Evolutionary conservation across 1,140 invertebrate genomes (phyloP).

Genomic region (Lepidostoma basale): DNA sequence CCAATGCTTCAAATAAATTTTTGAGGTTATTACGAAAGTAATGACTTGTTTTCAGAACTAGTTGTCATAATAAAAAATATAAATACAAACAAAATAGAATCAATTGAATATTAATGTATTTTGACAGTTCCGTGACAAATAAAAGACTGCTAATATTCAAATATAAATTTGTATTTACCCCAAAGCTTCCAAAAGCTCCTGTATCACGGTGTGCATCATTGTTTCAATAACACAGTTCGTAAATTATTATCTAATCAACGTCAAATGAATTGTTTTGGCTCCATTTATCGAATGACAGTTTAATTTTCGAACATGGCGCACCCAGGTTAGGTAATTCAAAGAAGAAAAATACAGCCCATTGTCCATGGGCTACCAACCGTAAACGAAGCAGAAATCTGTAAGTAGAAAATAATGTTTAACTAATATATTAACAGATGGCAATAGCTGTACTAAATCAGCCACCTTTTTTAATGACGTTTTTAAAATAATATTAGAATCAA

Average conservation of each 20-base stretch:
- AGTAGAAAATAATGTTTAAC: background rate
- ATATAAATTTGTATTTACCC: slow-evolving; percentile 48
- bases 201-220: slow-evolving; percentile 58
- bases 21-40: too few relatives aligned
- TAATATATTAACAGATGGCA: background rate
- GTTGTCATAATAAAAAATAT: too few relatives aligned
- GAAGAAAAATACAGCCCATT: slow-evolving; percentile 26
- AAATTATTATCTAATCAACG: slow-evolving; percentile 22
- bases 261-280: slow-evolving; percentile 16
- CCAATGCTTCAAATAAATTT: too few relatives aligned
- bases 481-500: too few relatives aligned
- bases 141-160: background rate
- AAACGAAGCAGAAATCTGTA: slow-evolving; percentile 19
- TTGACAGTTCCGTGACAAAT: background rate
- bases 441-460: background rate
- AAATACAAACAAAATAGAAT: too few relatives aligned
- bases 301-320: slow-evolving; percentile 43
- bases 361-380: slow-evolving; percentile 33
- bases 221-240: background rate
- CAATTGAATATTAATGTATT: background rate
- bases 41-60: too few relatives aligned
- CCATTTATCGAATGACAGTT: slow-evolving; percentile 35
- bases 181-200: slow-evolving; percentile 57
- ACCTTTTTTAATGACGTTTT: too few relatives aligned
- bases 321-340: slow-evolving; percentile 36